These are phyloP conservation scores for Metacarcinus magister DNA, from an alignment of 2,888 invertebrate genomes.

Conservation along the genomic window DNA sequence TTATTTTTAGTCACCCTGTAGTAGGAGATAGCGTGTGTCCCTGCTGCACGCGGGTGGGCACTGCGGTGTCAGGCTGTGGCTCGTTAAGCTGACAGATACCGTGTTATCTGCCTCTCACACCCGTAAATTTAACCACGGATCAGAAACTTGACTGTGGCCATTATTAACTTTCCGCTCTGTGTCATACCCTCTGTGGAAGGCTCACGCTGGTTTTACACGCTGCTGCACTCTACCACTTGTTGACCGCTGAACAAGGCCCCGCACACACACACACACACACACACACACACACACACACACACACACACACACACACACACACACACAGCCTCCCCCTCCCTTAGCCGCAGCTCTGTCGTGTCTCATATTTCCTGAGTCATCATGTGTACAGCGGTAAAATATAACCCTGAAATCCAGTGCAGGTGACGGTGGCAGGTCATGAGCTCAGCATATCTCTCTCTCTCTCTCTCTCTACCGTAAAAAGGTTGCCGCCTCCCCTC, in stretches of 20 bases:
- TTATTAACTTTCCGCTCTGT: background rate
- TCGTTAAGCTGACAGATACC: slow-evolving; percentile 1
- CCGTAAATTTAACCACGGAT: background rate
- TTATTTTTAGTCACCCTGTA: background rate
- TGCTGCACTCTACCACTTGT: background rate
- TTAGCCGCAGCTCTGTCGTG: background rate
- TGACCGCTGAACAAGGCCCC: background rate
- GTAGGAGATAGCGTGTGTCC: background rate
- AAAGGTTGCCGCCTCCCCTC: background rate
- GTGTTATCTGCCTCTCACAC: background rate
- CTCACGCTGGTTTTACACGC: background rate
- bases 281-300: no score
- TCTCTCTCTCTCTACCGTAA: no score
- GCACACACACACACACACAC: background rate
- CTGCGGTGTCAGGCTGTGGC: background rate
- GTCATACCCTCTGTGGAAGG: background rate
- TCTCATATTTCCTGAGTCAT: background rate
- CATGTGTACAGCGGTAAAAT: background rate
- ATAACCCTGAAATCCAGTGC: background rate
- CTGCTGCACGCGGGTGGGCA: background rate
- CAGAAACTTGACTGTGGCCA: background rate
- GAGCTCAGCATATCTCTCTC: background rate
- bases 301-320: background rate
- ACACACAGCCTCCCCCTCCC: background rate
- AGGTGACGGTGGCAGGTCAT: slow-evolving; percentile 3